These are phyloP conservation scores for Zaprionus africanus DNA, from an alignment of 1,140 invertebrate genomes.

Conservation along the genomic window DNA sequence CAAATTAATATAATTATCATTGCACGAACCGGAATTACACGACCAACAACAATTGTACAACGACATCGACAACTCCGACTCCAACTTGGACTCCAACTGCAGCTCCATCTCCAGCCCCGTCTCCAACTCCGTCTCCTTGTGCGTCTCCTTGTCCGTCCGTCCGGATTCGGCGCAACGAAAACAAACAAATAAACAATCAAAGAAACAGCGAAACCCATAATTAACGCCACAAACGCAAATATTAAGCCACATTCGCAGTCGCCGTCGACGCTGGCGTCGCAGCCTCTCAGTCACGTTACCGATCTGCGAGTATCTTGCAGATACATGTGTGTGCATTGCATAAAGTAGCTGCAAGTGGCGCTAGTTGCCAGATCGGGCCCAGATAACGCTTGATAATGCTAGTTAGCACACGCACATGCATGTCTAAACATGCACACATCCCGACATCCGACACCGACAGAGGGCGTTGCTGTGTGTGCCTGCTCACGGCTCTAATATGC, in stretches of 20 bases:
- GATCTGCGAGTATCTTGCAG: constrained; percentile 37
- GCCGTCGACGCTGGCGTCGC: constrained; percentile 11
- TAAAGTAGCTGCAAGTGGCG: constrained; percentile 42
- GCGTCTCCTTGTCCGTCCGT: neutral
- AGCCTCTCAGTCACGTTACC: constrained; percentile 39
- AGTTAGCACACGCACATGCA: constrained; percentile 19
- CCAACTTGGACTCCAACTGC: neutral
- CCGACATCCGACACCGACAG: neutral
- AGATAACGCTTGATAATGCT: constrained; percentile 13
- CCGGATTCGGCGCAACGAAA: constrained; percentile 25
- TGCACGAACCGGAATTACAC: constrained; percentile 80
- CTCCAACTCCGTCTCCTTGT: neutral
- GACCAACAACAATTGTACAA: constrained; percentile 66
- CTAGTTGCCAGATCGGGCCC: constrained; percentile 22
- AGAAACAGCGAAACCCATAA: constrained; percentile 71
- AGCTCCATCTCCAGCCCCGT: neutral
- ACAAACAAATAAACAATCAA: constrained; percentile 80
- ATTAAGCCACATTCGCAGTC: constrained; percentile 62
- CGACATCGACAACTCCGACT: constrained; percentile 14
- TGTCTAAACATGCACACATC: neutral
- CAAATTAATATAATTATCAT: constrained; percentile 83
- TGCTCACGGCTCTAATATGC: neutral
- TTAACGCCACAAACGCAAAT: constrained; percentile 83
- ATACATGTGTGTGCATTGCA: constrained; percentile 37
- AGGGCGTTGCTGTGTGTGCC: constrained; percentile 9